Conservation (phyloP, 2,113 vertebrate species). For the Dipodomys spectabilis region DNA sequence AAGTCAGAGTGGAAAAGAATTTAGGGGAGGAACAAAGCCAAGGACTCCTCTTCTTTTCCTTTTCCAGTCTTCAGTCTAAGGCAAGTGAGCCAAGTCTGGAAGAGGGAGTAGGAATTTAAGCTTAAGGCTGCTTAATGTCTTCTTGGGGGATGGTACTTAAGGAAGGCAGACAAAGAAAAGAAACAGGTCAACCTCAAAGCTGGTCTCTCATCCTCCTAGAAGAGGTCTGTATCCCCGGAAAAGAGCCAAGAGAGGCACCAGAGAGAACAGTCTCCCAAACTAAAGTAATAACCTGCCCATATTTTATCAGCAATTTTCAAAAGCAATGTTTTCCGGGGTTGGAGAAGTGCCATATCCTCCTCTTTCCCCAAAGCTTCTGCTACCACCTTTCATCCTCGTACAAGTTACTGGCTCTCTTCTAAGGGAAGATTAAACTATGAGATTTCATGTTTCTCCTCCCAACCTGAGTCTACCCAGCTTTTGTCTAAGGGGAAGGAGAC, state of each 20-base stretch:
- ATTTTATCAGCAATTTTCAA: slow-evolving; percentile 79
- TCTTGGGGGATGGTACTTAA: slow-evolving; percentile 64
- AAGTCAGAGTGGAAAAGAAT: slow-evolving; percentile 26
- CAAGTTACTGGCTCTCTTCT: slow-evolving; percentile 65
- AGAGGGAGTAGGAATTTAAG: slow-evolving; percentile 70
- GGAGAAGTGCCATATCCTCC: slow-evolving; percentile 78
- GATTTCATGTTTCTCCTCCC: slow-evolving; percentile 69
- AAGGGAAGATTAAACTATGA: slow-evolving; percentile 70
- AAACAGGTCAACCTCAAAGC: slow-evolving; percentile 80
- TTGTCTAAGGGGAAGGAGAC: not conserved
- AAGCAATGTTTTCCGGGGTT: slow-evolving; percentile 74
- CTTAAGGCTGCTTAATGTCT: slow-evolving; percentile 77
- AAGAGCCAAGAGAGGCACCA: slow-evolving; percentile 76
- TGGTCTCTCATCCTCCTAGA: slow-evolving; percentile 73
- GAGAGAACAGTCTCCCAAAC: slow-evolving; percentile 70
- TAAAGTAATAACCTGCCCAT: slow-evolving; percentile 77
- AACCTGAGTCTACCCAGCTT: slow-evolving; percentile 49
- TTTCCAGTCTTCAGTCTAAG: slow-evolving; percentile 49
- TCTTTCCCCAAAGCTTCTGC: slow-evolving; percentile 70
- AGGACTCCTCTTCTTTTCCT: not conserved
- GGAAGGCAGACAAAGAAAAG: slow-evolving; percentile 73
- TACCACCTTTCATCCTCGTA: slow-evolving; percentile 73
- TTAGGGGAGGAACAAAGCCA: slow-evolving; percentile 42
- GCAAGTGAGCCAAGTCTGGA: slow-evolving; percentile 62
- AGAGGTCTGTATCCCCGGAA: slow-evolving; percentile 69